Conservation (phyloP, 53 echinoderm and acorn worm genomes). For the Astropecten irregularis region DNA sequence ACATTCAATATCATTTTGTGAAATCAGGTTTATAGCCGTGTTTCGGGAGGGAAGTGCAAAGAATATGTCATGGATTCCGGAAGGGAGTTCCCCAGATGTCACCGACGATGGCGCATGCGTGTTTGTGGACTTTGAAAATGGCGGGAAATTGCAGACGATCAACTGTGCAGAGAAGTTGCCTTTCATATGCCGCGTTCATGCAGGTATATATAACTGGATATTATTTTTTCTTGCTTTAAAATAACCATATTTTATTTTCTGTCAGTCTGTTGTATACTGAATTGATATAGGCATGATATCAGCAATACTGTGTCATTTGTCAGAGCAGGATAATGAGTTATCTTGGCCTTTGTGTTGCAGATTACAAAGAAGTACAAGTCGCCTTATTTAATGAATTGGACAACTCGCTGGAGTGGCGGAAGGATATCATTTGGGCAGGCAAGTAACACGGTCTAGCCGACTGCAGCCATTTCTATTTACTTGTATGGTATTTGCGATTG, state of each 20-base stretch:
- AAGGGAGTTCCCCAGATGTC: not conserved
- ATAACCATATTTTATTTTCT: no score
- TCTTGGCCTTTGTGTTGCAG: constrained; percentile 31
- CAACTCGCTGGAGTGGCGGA: constrained; percentile 52
- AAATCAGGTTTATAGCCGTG: not conserved
- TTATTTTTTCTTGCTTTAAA: no score
- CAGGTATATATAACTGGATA: not conserved
- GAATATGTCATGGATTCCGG: not conserved
- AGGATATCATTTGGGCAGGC: constrained; percentile 64
- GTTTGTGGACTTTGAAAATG: constrained; percentile 13
- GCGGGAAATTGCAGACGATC: constrained; percentile 4
- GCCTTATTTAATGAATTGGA: constrained; percentile 12
- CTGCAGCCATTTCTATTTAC: no score
- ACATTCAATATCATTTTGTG: no score
- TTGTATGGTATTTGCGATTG: no score
- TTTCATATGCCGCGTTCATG: constrained; percentile 5
- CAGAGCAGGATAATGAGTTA: no score
- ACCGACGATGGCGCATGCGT: constrained; percentile 11
- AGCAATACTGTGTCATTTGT: no score
- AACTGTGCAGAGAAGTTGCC: not conserved
- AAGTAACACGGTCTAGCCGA: no score
- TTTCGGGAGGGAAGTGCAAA: not conserved
- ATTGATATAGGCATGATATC: no score
- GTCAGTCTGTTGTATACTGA: no score
- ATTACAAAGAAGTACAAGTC: constrained; percentile 40